Evolutionary conservation across 2,888 invertebrate genomes (phyloP).

Genomic region (Sphaeridia pumilis): DNA sequence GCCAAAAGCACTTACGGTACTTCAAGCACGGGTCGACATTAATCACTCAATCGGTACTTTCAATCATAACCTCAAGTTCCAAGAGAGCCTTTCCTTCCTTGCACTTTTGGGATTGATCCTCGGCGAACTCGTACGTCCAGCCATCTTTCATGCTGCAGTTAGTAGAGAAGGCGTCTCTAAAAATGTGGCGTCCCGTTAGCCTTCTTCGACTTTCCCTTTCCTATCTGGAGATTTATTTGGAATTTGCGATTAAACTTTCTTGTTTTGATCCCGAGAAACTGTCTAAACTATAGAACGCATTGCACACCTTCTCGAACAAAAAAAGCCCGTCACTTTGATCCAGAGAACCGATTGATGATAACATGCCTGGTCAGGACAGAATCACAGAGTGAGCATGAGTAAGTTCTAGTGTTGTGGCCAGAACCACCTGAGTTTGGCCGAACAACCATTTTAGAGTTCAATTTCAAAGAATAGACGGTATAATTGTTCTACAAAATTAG

Average conservation of each 20-base stretch:
- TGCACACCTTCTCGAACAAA: slow-evolving; percentile 92
- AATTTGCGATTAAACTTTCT: too few species aligned
- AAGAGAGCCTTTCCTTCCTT: slow-evolving; percentile 94
- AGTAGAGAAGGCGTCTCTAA: slow-evolving; percentile 96
- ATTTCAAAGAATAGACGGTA: too few species aligned
- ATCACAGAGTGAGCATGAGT: slow-evolving; percentile 91
- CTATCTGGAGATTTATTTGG: slow-evolving; percentile 42
- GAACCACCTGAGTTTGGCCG: too few species aligned
- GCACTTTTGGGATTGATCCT: slow-evolving; percentile 91
- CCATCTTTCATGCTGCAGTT: slow-evolving; percentile 91
- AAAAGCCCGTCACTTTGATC: slow-evolving; percentile 97
- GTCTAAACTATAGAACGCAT: slow-evolving; percentile 65
- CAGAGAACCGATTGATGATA: slow-evolving; percentile 93
- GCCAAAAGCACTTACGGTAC: too few species aligned
- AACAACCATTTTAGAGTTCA: too few species aligned
- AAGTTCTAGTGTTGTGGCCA: slow-evolving; percentile 80
- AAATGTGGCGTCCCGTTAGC: slow-evolving; percentile 97
- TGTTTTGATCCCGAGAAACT: too few species aligned
- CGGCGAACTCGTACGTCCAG: slow-evolving; percentile 99
- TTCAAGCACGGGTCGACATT: too few species aligned
- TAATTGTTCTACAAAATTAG: too few species aligned
- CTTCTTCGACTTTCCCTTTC: slow-evolving; percentile 92
- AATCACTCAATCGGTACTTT: slow-evolving; percentile 68
- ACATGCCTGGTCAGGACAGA: slow-evolving; percentile 93
- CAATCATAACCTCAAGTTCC: slow-evolving; percentile 87